Evolutionary conservation across 2,888 invertebrate genomes (phyloP), one percentile per base, ranked within the genome.

Genomic region (Rotaria macrura): DNA sequence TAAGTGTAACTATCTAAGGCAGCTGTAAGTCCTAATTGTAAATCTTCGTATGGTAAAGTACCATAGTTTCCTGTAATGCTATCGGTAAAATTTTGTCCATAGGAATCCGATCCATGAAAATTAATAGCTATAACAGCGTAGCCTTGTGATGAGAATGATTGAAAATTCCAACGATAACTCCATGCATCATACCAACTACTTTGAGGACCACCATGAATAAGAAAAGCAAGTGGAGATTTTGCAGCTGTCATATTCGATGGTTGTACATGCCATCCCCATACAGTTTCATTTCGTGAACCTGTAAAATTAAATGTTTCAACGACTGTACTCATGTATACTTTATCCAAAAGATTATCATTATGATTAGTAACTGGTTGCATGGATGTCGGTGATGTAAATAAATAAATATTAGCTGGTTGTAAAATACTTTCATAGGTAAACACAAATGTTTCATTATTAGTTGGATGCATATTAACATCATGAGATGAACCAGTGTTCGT

Each of bases 91-190:
- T 65, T 65, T 65, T 65, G 65, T 34, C 65, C 65, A 65, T 65
- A 65, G 6, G 65, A 65, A 17, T 65, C 65, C 1, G 65, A 65
- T 14, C 65, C 65, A 65, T 65, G 65, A 65, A 65, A 65, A 65
- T 65, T 65, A 34, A 65, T 65, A 34, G 65, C 29, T 34, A 65
- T 65, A 34, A 65, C 65, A 65, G 65, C 65, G 34, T 65, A 65
- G 20, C 65, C 65, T 65, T 65, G 29, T 10, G 65, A 34, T 17
- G 65, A 29, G 14, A 65, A 65, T 29, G 29, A 12, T 34, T 65
- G 65, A 65, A 29, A 65, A 65, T 65, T 65, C 65, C 65, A 65
- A 65, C 65, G 65, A 34, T 34, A 65, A 65, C 65, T 65, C 65
- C 65, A 65, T 34, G 65, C 65, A 65, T 65, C 65, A 34, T 65